phyloP scores from a whole-genome alignment of 2,797 vertebrate species.

The Manis javanica region DNA sequence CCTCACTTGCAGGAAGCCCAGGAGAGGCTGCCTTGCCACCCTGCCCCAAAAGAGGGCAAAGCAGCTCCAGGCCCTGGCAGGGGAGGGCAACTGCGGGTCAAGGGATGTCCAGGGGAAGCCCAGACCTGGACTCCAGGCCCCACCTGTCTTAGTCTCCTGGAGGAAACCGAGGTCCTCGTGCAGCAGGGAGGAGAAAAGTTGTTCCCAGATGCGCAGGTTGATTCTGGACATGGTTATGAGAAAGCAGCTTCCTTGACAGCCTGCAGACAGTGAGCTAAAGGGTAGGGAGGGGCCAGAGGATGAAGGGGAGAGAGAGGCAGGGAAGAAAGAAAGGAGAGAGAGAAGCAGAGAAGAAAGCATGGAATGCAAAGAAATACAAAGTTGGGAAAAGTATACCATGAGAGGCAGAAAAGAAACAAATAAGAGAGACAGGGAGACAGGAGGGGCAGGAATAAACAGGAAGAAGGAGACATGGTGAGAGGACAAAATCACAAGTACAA shows the following conservation, averaged over 20 bases:
- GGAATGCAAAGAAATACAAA: background rate
- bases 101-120: background rate
- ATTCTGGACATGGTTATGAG: conserved; percentile 84
- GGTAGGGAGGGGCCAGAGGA: accelerated
- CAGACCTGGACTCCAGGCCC: background rate
- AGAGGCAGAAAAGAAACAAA: background rate
- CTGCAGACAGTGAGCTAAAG: conserved; percentile 79
- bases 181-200: conserved; percentile 90
- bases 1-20: background rate
- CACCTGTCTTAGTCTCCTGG: conserved; percentile 90
- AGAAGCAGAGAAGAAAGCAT: background rate
- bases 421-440: background rate
- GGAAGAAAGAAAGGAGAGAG: accelerated
- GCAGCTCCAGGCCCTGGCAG: background rate
- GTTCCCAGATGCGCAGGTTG: conserved; percentile 86
- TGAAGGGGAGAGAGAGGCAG: background rate
- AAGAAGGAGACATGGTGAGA: background rate
- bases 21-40: background rate
- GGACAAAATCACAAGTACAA: background rate
- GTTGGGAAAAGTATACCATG: background rate
- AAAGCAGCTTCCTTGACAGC: conserved; percentile 90
- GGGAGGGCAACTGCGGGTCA: too few relatives aligned
- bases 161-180: conserved; percentile 93
- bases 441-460: background rate
- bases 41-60: background rate